Conservation (phyloP, 2,113 vertebrate genomes). For the Trogon surrucura region DNA sequence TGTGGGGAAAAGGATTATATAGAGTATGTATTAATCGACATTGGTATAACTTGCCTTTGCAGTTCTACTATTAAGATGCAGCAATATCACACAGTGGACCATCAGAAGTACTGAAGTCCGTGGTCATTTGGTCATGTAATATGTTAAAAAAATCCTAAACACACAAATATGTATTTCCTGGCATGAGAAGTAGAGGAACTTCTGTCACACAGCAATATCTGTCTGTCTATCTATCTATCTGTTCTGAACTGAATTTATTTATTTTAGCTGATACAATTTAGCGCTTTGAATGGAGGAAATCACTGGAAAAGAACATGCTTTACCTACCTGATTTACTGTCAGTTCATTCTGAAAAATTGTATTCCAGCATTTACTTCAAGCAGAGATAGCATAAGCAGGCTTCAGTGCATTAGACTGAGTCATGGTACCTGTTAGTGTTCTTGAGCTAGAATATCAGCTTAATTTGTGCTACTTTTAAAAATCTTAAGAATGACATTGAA, state of each 20-base stretch:
- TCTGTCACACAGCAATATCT: neutral
- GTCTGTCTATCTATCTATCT: too few relatives aligned
- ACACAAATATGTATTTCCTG: neutral
- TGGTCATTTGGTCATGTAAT: neutral
- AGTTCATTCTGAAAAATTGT: neutral
- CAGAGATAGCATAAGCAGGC: neutral
- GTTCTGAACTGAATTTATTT: neutral
- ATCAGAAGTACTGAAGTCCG: neutral
- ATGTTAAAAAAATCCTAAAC: neutral
- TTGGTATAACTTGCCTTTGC: neutral
- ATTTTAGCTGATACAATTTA: neutral
- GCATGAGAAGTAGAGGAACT: neutral
- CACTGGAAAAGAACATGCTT: neutral
- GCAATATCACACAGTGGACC: neutral
- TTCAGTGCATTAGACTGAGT: neutral
- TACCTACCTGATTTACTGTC: neutral
- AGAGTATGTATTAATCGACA: neutral
- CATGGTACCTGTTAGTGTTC: neutral
- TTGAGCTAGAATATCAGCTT: neutral
- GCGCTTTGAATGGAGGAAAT: neutral
- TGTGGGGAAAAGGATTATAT: neutral
- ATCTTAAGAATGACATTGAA: neutral
- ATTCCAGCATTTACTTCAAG: neutral
- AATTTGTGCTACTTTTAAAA: neutral
- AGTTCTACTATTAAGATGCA: neutral